Conservation (phyloP, 2,888 invertebrate genomes). For the Tenthredo mesomela region DNA sequence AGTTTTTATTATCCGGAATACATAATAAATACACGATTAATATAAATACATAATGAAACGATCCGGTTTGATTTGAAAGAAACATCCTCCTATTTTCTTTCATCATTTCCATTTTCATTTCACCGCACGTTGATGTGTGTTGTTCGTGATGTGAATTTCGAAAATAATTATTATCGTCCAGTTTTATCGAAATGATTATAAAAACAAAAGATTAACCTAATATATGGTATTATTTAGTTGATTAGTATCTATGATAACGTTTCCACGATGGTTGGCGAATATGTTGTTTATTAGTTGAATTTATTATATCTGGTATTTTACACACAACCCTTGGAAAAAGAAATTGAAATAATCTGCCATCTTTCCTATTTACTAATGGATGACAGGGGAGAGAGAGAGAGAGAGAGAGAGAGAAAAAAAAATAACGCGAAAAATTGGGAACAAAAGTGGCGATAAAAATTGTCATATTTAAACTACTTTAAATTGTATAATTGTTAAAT, state of each 20-base stretch:
- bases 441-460: constrained; percentile 70
- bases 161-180: background rate
- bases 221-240: constrained; percentile 54
- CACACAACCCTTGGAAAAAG: constrained; percentile 28
- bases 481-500: background rate
- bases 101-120: background rate
- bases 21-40: background rate
- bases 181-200: constrained; percentile 6
- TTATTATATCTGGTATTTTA: background rate
- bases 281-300: constrained; percentile 46
- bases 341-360: constrained; percentile 73
- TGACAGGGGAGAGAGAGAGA: constrained; percentile 67
- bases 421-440: constrained; percentile 76
- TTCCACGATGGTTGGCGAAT: constrained; percentile 54
- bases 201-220: constrained; percentile 64
- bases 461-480: constrained; percentile 56
- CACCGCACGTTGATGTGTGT: too few relatives aligned
- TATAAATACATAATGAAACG: background rate
- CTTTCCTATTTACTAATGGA: constrained; percentile 78
- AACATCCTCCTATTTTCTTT: background rate
- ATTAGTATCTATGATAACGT: constrained; percentile 58
- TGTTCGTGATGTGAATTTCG: background rate
- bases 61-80: background rate
- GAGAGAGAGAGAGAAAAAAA: constrained; percentile 63
- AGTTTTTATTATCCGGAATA: background rate